phyloP scores from a whole-genome alignment of 2,113 vertebrate species.

The Gasterosteus nipponicus region DNA sequence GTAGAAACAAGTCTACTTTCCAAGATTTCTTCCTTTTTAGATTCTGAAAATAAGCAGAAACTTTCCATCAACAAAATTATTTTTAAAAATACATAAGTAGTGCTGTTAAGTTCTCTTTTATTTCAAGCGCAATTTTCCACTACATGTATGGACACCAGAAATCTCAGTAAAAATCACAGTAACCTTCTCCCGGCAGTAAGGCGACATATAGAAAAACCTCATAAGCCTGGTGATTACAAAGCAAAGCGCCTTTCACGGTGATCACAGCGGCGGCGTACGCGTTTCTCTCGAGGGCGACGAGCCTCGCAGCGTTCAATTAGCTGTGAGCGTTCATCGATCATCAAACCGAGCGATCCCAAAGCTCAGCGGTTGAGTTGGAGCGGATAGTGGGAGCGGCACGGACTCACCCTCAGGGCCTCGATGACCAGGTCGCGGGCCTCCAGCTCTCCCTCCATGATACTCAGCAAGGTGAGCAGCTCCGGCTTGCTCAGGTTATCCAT shows the following conservation, averaged over 20 bases:
- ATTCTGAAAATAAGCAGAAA: neutral
- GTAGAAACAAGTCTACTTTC: neutral
- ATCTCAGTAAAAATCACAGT: constrained; percentile 6
- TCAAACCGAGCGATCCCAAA: constrained; percentile 16
- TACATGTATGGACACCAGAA: constrained; percentile 4
- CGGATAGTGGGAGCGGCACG: neutral
- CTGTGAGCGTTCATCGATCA: constrained; percentile 13
- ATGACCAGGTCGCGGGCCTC: constrained; percentile 98
- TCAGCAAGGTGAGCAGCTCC: constrained; percentile 93
- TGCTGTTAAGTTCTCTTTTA: no score
- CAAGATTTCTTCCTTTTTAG: neutral
- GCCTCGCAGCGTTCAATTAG: neutral
- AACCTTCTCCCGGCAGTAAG: constrained; percentile 30
- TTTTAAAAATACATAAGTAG: no score
- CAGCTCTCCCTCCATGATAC: constrained; percentile 96
- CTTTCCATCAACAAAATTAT: no score
- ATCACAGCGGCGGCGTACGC: constrained; percentile 22
- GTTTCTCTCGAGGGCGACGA: constrained; percentile 8
- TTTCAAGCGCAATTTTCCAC: no score
- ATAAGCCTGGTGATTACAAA: constrained; percentile 35
- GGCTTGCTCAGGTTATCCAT: constrained; percentile 96
- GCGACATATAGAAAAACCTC: neutral
- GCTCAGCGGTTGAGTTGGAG: no score
- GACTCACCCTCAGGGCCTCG: constrained; percentile 93
- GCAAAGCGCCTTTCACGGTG: constrained; percentile 20